Evolutionary conservation across 2,888 invertebrate species (phyloP).

Genomic region (Allophyes oxyacanthae): DNA sequence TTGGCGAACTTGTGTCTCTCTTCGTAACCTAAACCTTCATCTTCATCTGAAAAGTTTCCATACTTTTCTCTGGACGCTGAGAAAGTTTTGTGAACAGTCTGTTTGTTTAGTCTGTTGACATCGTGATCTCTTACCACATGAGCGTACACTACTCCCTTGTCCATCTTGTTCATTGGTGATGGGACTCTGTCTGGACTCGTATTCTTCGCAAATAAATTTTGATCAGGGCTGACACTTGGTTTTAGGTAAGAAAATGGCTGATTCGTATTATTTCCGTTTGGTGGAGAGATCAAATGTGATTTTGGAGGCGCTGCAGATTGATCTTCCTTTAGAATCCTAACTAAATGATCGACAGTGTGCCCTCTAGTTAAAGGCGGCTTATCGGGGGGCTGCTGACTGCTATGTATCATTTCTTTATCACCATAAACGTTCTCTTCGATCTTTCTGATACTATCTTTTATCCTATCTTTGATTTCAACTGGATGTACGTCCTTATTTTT

Average conservation of each 20-base stretch:
- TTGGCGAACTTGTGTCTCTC: slow-evolving; percentile 83
- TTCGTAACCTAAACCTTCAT: slow-evolving; percentile 94
- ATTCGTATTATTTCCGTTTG: slow-evolving; percentile 91
- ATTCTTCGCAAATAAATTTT: slow-evolving; percentile 79
- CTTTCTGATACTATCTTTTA: slow-evolving; percentile 86
- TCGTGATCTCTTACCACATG: slow-evolving; percentile 90
- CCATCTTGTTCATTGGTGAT: slow-evolving; percentile 84
- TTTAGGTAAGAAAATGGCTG: slow-evolving; percentile 95
- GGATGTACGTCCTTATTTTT: slow-evolving; percentile 69
- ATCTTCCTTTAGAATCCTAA: slow-evolving; percentile 93
- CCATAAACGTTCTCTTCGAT: slow-evolving; percentile 86
- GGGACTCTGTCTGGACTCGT: slow-evolving; percentile 85
- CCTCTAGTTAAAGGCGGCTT: slow-evolving; percentile 92
- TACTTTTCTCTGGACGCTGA: slow-evolving; percentile 84
- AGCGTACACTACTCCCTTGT: slow-evolving; percentile 93
- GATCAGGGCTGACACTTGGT: slow-evolving; percentile 88
- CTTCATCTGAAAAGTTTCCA: slow-evolving; percentile 92
- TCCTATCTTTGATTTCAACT: slow-evolving; percentile 81
- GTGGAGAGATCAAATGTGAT: slow-evolving; percentile 90
- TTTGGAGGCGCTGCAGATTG: slow-evolving; percentile 91
- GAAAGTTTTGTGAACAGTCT: slow-evolving; percentile 88
- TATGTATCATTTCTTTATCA: slow-evolving; percentile 91
- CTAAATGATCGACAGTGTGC: slow-evolving; percentile 93
- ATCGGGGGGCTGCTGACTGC: slow-evolving; percentile 92
- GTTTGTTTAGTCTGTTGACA: slow-evolving; percentile 69